Evolutionary conservation across 2,797 vertebrate genomes (phyloP).

Genomic region (Spondyliosoma cantharus): DNA sequence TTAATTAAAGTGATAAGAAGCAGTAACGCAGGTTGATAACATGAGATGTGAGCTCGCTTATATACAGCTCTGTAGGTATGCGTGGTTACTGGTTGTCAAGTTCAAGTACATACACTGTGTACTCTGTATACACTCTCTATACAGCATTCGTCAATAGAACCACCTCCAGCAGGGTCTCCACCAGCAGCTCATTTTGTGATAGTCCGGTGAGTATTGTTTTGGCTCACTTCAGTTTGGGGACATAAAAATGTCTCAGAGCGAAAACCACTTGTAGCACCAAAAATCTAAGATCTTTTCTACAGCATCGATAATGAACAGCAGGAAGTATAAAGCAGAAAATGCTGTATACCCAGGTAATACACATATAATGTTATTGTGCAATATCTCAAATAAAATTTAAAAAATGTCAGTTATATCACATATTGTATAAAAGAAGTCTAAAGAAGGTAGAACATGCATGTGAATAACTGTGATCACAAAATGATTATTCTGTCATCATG

Average conservation of each 20-base stretch:
- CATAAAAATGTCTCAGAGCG: conserved; percentile 3
- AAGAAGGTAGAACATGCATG: background rate
- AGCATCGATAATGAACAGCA: conserved; percentile 6
- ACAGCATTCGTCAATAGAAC: conserved; percentile 5
- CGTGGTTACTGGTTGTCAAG: conserved; percentile 19
- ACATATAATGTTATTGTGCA: background rate
- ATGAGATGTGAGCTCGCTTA: conserved; percentile 17
- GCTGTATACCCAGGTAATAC: background rate
- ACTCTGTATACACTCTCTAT: conserved; percentile 9
- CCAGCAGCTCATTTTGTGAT: background rate
- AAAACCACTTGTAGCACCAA: conserved; percentile 37
- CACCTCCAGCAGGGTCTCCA: background rate
- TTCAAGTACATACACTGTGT: conserved; percentile 10
- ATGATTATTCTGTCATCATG: background rate
- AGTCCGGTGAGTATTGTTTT: background rate
- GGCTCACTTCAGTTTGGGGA: background rate
- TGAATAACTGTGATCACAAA: background rate
- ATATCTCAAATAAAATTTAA: conserved; percentile 2
- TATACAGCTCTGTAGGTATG: conserved; percentile 39
- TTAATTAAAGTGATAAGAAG: conserved; percentile 48
- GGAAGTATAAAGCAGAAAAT: conserved; percentile 2
- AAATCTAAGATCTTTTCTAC: conserved; percentile 4
- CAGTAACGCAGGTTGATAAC: conserved; percentile 40
- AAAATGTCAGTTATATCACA: background rate
- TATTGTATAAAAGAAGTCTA: background rate